Conservation (phyloP, 2,113 vertebrate species). For the Eleginops maclovinus region DNA sequence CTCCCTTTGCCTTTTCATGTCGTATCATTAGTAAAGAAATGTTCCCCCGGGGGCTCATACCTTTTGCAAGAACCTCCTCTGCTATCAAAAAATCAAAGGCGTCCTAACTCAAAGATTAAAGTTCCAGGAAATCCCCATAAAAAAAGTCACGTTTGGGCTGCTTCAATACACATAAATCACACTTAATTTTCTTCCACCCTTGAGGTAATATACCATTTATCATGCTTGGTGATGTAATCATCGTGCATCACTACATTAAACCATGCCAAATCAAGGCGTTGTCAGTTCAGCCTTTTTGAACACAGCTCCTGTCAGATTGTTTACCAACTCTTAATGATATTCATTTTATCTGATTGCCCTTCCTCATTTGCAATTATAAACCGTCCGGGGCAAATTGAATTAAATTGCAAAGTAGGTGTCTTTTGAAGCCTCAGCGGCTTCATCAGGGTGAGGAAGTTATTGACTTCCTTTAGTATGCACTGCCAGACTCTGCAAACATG, state of each 20-base stretch:
- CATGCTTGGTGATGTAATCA: conserved; percentile 14
- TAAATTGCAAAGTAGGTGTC: conserved; percentile 54
- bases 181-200: conserved; percentile 16
- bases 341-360: conserved; percentile 47
- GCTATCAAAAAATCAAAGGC: conserved; percentile 56
- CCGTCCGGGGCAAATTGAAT: conserved; percentile 36
- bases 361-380: conserved; percentile 55
- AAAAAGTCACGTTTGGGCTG: background rate
- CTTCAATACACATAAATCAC: conserved; percentile 28
- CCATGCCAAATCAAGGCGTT: conserved; percentile 4
- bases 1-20: conserved; percentile 58
- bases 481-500: conserved; percentile 54
- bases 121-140: conserved; percentile 52
- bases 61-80: conserved; percentile 43
- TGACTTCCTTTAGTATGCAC: conserved; percentile 45
- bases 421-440: conserved; percentile 27
- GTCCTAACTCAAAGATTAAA: conserved; percentile 26
- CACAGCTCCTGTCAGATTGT: conserved; percentile 30
- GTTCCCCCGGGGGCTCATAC: conserved; percentile 44
- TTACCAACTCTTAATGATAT: conserved; percentile 48
- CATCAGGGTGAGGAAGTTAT: conserved; percentile 23
- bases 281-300: conserved; percentile 20
- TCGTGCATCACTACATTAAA: background rate
- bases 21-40: conserved; percentile 49
- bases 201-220: conserved; percentile 21